phyloP scores from a whole-genome alignment of 2,888 invertebrate species.

The Nemurella pictetii region DNA sequence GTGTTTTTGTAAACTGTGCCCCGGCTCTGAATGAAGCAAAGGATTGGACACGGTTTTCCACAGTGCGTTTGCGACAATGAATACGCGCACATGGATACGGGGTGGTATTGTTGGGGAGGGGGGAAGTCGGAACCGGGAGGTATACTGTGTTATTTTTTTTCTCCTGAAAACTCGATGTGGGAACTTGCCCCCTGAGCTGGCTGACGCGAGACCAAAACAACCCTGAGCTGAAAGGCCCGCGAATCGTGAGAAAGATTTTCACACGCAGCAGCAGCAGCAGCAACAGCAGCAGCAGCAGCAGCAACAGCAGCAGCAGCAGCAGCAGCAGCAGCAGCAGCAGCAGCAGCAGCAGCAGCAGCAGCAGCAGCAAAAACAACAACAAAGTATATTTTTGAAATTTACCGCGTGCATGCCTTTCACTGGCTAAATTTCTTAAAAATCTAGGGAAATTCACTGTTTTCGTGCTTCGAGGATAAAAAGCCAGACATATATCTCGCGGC shows the following conservation, averaged over 20 bases:
- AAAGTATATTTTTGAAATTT: neutral
- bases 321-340: too few species aligned
- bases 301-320: too few species aligned
- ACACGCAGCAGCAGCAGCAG: too few species aligned
- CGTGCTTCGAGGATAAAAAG: too few species aligned
- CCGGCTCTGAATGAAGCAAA: slow-evolving; percentile 1
- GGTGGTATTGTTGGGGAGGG: neutral
- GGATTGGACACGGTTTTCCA: slow-evolving; percentile 21
- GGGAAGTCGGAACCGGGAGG: neutral
- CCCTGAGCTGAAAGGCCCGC: neutral
- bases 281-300: too few species aligned
- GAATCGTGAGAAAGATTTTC: neutral
- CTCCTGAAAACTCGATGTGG: neutral
- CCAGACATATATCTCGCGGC: neutral
- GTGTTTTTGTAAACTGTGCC: neutral
- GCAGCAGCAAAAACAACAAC: neutral
- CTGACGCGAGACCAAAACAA: neutral
- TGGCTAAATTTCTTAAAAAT: neutral
- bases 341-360: too few species aligned
- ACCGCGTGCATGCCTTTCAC: too few species aligned
- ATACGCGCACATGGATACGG: neutral
- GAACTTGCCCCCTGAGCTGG: neutral
- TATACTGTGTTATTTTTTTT: neutral
- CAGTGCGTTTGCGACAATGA: neutral
- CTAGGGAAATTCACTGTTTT: neutral